Evolutionary conservation across 2,888 invertebrate genomes (phyloP), one percentile per base, ranked within the genome.

Genomic region (Omphaloscelis lunosa): DNA sequence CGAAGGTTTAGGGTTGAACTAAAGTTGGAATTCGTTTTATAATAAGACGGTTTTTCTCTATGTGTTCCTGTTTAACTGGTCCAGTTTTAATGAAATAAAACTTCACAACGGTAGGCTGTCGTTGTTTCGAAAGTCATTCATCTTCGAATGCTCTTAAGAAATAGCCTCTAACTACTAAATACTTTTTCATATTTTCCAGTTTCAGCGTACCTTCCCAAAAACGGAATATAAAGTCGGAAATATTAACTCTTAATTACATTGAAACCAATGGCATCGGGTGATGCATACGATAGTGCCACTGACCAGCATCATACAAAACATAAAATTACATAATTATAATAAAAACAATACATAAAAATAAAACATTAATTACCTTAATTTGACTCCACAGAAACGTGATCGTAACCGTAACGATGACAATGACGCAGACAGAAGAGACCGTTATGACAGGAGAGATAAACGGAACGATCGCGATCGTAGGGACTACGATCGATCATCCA

Each of bases 311-410:
- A 58, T 29, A 45, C n/a, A n/a, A 41, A 53, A 56, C 23, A 39
- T 75, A 39, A 74, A 27, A 51, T 39, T 23, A 59, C 27, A 15
- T 9, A 27, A 51, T 29, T 72, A 12, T 27, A 4, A 53, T 29
- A 23, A 1, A 27, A 71, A 56, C 17, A 41, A 29, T n/a, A 17
- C 15, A 29, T 29, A 15, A 15, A 56, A 34, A n/a, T 39, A 39
- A 66, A 53, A 62, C n/a, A 34, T 29, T 39, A 20, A 15, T 9
- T 20, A 72, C 71, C 45, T 17, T 70, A 65, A 15, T 75, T 51
- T 75, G 34, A 75, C 41, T 77, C 17, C 61, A 69, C 84, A 85
- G 85, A 83, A 34, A 65, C 61, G 58, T 12, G 29, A 78, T 58
- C 75, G 62, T 12, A 27, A 78, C 58, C 75, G 59, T 17, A 27